Conservation (phyloP, 1,140 invertebrate species). For the Temnothorax nylanderi region DNA sequence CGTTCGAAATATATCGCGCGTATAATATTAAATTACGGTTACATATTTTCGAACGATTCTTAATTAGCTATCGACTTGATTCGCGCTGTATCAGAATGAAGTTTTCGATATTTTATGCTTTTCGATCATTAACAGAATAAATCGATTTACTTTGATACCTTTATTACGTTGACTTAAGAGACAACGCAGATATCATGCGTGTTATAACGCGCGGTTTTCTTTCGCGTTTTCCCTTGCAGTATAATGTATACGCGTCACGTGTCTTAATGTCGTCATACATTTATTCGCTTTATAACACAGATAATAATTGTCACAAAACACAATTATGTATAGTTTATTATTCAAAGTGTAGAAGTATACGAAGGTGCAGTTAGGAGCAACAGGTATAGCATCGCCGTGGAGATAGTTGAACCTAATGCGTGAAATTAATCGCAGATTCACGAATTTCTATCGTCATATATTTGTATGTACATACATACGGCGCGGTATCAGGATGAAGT, state of each 20-base stretch:
- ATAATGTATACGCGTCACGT: background rate
- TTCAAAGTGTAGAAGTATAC: background rate
- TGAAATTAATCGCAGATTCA: too few relatives aligned
- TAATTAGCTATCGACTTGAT: background rate
- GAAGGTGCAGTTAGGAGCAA: too few relatives aligned
- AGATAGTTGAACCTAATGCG: too few relatives aligned
- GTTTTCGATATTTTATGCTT: background rate
- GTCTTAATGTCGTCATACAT: background rate
- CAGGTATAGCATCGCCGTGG: too few relatives aligned
- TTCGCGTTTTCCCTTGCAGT: background rate
- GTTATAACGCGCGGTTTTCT: background rate
- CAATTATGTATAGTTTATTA: background rate
- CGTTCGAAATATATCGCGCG: constrained; percentile 6
- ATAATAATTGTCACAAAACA: background rate
- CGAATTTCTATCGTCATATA: too few relatives aligned
- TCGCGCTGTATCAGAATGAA: background rate
- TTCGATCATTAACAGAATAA: background rate
- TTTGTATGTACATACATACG: too few relatives aligned
- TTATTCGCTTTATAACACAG: background rate
- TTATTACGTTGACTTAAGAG: background rate
- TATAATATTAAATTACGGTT: constrained; percentile 9
- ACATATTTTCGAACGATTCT: constrained; percentile 1
- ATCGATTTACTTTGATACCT: background rate
- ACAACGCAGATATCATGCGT: background rate
- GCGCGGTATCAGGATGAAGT: background rate